Conservation (phyloP, 2,113 vertebrate species). For the Chaetops frenatus region DNA sequence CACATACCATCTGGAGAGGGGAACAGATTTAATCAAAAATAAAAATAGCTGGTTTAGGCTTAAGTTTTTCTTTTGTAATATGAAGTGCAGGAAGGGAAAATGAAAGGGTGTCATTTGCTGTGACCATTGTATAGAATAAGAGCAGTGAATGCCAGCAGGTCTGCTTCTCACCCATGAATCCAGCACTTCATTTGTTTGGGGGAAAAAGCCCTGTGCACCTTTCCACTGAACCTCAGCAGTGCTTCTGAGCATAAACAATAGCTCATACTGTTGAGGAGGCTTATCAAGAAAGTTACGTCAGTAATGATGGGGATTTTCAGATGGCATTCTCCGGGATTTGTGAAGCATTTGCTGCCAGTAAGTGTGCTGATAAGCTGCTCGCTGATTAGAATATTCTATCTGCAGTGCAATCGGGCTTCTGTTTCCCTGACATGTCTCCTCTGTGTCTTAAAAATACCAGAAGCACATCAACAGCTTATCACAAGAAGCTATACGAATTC, state of each 20-base stretch:
- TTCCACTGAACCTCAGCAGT: not conserved
- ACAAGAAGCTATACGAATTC: slow-evolving; percentile 40
- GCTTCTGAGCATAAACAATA: not conserved
- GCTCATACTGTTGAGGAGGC: slow-evolving; percentile 35
- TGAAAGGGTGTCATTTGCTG: slow-evolving; percentile 5
- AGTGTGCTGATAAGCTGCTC: slow-evolving; percentile 8
- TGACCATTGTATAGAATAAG: not conserved
- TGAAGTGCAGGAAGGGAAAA: slow-evolving; percentile 9
- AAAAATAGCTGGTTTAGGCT: slow-evolving; percentile 41
- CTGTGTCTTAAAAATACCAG: slow-evolving; percentile 42
- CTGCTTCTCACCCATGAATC: slow-evolving; percentile 12
- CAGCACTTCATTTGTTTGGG: slow-evolving; percentile 1
- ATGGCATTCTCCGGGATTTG: not conserved
- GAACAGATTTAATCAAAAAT: slow-evolving; percentile 55
- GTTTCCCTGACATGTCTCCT: not conserved
- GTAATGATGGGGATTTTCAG: slow-evolving; percentile 42
- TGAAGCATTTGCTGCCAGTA: slow-evolving; percentile 14
- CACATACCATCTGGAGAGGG: slow-evolving; percentile 38
- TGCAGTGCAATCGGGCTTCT: not conserved
- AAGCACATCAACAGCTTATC: slow-evolving; percentile 38
- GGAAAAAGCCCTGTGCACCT: not conserved
- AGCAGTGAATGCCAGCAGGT: slow-evolving; percentile 7
- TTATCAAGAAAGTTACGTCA: slow-evolving; percentile 42
- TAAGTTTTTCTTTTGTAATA: slow-evolving; percentile 56
- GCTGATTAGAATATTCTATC: slow-evolving; percentile 43